Conservation (phyloP, 2,113 vertebrate genomes). For the Heptranchias perlo region DNA sequence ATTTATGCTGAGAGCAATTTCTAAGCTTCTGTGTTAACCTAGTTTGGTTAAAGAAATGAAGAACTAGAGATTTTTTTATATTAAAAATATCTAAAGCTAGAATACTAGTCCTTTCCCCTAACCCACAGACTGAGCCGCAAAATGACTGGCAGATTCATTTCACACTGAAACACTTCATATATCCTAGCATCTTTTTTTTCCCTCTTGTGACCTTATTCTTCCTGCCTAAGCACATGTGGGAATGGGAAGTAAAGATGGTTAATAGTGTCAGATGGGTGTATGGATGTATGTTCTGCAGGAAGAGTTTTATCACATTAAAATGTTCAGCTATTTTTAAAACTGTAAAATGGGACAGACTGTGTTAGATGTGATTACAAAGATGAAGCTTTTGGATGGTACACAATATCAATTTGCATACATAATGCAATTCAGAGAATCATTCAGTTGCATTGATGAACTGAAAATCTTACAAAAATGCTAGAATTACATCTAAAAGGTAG, state of each 20-base stretch:
- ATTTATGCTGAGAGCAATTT: too few relatives aligned
- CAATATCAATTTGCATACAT: slow-evolving; percentile 1
- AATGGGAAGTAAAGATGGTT: neutral
- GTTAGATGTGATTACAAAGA: neutral
- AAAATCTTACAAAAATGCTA: neutral
- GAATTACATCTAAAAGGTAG: neutral
- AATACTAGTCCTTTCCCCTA: neutral
- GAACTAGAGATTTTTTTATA: neutral
- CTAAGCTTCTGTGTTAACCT: neutral
- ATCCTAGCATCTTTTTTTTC: neutral
- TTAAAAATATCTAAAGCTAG: neutral
- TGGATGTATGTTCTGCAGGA: neutral
- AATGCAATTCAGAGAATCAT: neutral
- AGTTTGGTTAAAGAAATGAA: neutral
- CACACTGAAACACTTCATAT: neutral
- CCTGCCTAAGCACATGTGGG: neutral
- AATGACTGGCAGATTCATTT: neutral
- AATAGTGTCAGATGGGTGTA: neutral
- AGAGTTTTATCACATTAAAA: neutral
- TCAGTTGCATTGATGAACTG: neutral
- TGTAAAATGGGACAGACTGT: neutral
- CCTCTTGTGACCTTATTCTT: neutral
- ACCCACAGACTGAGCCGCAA: neutral
- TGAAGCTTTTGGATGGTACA: neutral
- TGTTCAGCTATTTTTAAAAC: neutral